Evolutionary conservation across 1,140 invertebrate genomes (phyloP).

Genomic region (Lordiphosa collinella): DNA sequence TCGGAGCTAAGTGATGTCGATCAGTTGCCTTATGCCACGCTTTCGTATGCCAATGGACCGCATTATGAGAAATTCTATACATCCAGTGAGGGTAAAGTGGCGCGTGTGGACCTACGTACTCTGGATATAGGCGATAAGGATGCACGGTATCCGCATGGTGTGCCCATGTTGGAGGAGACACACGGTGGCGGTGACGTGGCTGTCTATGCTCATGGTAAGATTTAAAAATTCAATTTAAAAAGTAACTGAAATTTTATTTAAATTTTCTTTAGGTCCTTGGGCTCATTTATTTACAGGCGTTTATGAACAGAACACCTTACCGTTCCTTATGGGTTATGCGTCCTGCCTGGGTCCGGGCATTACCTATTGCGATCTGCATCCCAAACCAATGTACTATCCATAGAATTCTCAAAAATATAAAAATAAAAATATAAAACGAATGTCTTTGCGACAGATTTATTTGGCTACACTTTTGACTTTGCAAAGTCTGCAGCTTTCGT

Average conservation of each 20-base stretch:
- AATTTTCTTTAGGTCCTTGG: conserved; percentile 81
- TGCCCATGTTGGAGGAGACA: conserved; percentile 82
- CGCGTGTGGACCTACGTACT: conserved; percentile 38
- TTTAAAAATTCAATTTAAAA: background rate
- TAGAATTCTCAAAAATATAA: conserved; percentile 10
- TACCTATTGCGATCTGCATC: conserved; percentile 67
- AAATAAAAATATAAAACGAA: too few species aligned
- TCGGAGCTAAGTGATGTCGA: conserved; percentile 81
- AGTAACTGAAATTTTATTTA: background rate
- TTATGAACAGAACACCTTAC: conserved; percentile 88
- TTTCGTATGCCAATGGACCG: conserved; percentile 88
- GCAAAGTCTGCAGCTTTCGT: too few species aligned
- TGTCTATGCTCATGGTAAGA: conserved; percentile 81
- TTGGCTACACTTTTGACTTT: too few species aligned
- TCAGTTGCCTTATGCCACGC: conserved; percentile 85
- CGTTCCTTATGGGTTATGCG: conserved; percentile 86
- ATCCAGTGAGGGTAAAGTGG: conserved; percentile 27
- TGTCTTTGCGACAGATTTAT: too few species aligned
- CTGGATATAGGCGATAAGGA: conserved; percentile 39
- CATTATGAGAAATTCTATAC: conserved; percentile 81
- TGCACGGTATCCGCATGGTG: conserved; percentile 79
- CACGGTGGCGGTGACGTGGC: conserved; percentile 86
- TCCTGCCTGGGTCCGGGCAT: conserved; percentile 81
- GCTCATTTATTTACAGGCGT: conserved; percentile 87
- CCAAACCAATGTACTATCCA: conserved; percentile 30